phyloP scores from a whole-genome alignment of 92 coral and sea anemone genomes.

The Bergia sp. region DNA sequence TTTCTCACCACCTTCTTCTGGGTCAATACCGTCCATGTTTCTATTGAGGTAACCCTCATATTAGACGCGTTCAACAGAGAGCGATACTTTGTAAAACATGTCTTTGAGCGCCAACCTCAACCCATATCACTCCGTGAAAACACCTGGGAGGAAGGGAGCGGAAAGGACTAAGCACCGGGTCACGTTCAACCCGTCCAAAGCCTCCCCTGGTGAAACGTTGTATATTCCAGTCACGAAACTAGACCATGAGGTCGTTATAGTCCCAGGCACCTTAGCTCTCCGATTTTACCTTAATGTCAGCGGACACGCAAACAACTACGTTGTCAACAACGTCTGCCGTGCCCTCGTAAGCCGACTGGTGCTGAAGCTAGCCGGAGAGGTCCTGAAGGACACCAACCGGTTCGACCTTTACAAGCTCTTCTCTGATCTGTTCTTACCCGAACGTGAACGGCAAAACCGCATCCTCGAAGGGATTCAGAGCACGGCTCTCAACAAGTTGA shows the following conservation, averaged over 20 bases:
- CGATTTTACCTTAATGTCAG: background rate
- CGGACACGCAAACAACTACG: slow-evolving; percentile 2
- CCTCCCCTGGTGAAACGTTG: background rate
- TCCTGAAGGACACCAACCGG: background rate
- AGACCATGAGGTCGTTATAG: background rate
- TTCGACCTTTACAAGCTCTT: background rate
- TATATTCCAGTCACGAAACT: background rate
- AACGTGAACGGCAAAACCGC: background rate
- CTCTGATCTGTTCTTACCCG: background rate
- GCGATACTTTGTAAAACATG: no score
- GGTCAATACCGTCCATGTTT: no score
- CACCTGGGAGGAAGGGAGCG: no score
- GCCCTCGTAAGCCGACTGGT: background rate
- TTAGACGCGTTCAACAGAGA: no score
- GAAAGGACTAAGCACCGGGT: no score
- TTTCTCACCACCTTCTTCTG: no score
- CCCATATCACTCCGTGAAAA: no score
- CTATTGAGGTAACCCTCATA: no score
- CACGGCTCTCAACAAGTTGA: background rate
- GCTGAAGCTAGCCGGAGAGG: background rate
- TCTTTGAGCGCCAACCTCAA: no score
- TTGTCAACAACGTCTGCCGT: background rate
- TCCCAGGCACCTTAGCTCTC: background rate
- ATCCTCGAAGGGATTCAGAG: background rate
- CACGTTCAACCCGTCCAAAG: no score